Evolutionary conservation across 2,113 vertebrate genomes (phyloP).

Genomic region (Salminus brasiliensis): DNA sequence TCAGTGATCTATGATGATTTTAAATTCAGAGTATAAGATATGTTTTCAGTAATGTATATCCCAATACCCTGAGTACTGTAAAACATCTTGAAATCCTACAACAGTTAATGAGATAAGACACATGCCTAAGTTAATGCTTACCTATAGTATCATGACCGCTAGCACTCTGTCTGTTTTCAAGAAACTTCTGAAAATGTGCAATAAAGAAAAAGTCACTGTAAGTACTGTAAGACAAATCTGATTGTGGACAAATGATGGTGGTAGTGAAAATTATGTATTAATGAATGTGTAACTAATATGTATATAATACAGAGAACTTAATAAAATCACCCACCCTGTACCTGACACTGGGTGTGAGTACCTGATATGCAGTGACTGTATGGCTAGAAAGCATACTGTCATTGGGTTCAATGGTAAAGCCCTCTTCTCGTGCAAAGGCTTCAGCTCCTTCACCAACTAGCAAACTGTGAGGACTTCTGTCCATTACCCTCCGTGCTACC

Average conservation of each 20-base stretch:
- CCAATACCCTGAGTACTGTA: not conserved
- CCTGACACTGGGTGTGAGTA: constrained; percentile 12
- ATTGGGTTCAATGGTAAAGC: constrained; percentile 56
- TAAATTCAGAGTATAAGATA: too few relatives aligned
- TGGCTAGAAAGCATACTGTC: constrained; percentile 52
- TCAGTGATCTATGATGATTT: too few relatives aligned
- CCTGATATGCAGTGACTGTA: constrained; percentile 59
- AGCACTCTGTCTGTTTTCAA: constrained; percentile 46
- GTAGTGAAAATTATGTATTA: not conserved
- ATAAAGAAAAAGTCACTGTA: not conserved
- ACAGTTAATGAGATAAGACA: not conserved
- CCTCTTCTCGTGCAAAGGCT: constrained; percentile 54
- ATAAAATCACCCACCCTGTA: not conserved
- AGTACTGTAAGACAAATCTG: not conserved
- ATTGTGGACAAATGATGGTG: not conserved
- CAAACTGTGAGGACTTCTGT: constrained; percentile 55
- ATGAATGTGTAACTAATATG: not conserved
- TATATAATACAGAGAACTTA: not conserved
- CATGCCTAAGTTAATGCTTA: constrained; percentile 28
- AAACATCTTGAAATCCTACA: not conserved
- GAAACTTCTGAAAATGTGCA: constrained; percentile 54
- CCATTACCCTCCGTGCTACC: constrained; percentile 51
- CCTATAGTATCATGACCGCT: constrained; percentile 58
- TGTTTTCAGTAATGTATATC: not conserved
- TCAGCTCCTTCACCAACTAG: constrained; percentile 58